Base-by-base conservation (phyloP, 2,113 vertebrate genomes). In the Prietella phreatophila region DNA sequence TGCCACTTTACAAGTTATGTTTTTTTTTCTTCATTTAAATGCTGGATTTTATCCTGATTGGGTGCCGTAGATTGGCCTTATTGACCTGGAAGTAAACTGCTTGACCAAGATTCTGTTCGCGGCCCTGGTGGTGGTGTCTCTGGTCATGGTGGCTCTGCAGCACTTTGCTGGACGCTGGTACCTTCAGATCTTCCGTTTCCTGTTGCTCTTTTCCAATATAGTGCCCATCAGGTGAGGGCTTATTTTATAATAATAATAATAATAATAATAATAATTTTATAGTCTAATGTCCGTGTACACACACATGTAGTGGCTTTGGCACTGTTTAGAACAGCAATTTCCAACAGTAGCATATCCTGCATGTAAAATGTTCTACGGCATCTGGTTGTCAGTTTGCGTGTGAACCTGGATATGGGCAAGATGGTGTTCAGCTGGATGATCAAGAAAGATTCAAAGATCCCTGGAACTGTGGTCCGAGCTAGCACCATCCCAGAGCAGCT, bases 341-440 rank as follows among this genome's bases (percentile, higher is more conserved):
- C 25, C 2, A 3, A 17, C 30, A 61, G 10, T 82, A 55, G 60
- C 14, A 19, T 85, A 19, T 85, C 27, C 5, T 63, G 17, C 0
- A 73, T 75, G n/a, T 25, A 79, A 82, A 63, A 47, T 60, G 1
- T 14, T 25, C 20, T 10, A 22, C 5, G 20, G 30, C 15, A 47
- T 53, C 71, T 81, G 75, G 0, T 47, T 84, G 20, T 17, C 75
- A 99, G 98, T 89, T 94, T 99, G 89, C 97, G 98, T 1, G 98
- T 99, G 84, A 99, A 99, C 89, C 95, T 99, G 93, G 98, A 99
- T 90, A 99, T 99, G 98, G 98, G 98, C 47, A 99, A 99, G 93
- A 99, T 99, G 83, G 98, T 99, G 86, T 99, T 99, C 93, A 99
- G 98, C 89, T 99, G 98, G 98, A 97, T 99, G 95, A 99, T 99